Conservation (phyloP, 2,797 vertebrate species). For the Tapirus indicus region DNA sequence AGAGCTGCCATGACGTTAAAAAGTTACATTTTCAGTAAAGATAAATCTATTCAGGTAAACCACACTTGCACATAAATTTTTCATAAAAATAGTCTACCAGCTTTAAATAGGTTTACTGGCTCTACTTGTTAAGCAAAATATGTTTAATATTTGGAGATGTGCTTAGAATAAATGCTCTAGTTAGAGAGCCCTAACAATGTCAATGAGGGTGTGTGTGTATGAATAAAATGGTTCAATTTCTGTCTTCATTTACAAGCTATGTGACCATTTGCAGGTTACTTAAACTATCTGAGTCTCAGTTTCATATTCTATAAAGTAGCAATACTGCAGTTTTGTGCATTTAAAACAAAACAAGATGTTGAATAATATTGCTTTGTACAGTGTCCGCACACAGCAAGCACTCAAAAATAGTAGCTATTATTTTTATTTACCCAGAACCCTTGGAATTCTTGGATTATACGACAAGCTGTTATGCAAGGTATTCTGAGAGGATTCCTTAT, state of each 20-base stretch:
- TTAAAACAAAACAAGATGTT: neutral
- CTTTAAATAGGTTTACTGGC: conserved; percentile 1
- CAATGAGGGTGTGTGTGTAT: fast-evolving
- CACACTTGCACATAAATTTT: neutral
- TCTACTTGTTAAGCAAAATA: neutral
- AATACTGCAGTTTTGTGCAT: neutral
- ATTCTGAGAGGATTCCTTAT: neutral
- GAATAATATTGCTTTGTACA: neutral
- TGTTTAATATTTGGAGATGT: neutral
- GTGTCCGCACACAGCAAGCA: too few relatives aligned
- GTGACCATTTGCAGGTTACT: neutral
- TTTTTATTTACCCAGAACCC: neutral
- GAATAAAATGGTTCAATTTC: neutral
- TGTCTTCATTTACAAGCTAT: neutral
- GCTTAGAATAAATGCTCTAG: neutral
- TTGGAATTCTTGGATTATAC: neutral
- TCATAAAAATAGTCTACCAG: neutral
- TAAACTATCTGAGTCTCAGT: neutral
- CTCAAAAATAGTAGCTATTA: neutral
- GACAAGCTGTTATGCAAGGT: neutral
- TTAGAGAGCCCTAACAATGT: neutral
- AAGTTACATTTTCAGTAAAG: neutral
- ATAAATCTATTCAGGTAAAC: neutral
- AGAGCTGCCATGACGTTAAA: neutral
- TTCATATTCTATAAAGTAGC: neutral